These are phyloP conservation scores for Iselma pallidipennis DNA, from an alignment of 2,888 invertebrate genomes.

Conservation along the genomic window DNA sequence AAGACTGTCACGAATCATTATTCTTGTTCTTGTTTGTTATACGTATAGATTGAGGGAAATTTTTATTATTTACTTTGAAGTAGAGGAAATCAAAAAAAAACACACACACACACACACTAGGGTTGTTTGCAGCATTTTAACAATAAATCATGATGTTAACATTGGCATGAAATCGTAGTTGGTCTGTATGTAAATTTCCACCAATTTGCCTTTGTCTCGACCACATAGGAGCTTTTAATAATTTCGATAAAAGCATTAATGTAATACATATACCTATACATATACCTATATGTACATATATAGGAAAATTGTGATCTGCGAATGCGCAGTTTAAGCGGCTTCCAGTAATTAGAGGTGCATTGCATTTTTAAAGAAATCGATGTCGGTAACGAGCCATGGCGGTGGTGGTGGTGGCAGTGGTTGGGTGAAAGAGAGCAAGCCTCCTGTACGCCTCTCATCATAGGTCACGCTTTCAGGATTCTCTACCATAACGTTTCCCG, in stretches of 20 bases:
- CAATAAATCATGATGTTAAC: not conserved
- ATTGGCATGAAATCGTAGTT: no score
- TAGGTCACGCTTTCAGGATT: slow-evolving; percentile 39
- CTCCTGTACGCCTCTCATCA: slow-evolving; percentile 26
- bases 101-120: no score
- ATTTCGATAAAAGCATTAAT: not conserved
- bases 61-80: not conserved
- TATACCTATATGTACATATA: no score
- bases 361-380: slow-evolving; percentile 55
- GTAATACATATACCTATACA: no score
- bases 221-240: no score
- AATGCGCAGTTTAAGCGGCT: slow-evolving; percentile 42
- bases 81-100: not conserved
- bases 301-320: slow-evolving; percentile 22
- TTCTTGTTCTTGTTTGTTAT: not conserved
- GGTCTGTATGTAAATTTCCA: no score
- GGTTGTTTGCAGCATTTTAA: not conserved
- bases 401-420: slow-evolving; percentile 8
- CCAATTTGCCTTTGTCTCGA: no score
- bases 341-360: slow-evolving; percentile 53
- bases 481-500: not conserved
- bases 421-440: not conserved
- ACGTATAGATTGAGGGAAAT: no score
- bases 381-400: slow-evolving; percentile 47
- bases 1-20: not conserved